Base-by-base conservation (phyloP, 92 coral and sea anemone species). In the Parazoanthus swiftii region DNA sequence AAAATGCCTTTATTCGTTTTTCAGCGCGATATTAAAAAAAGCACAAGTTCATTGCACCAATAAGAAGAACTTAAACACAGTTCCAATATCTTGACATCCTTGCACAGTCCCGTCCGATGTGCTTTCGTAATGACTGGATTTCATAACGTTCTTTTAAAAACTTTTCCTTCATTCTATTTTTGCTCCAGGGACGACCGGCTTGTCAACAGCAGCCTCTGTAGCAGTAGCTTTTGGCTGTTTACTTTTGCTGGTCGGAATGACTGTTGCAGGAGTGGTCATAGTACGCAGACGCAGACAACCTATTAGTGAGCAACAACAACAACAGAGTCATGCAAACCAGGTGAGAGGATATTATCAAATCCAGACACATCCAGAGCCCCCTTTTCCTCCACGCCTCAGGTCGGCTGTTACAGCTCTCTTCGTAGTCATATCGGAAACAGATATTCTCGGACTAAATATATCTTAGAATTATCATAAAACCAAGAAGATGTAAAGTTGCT, bases 231-330 rank as follows among this genome's bases (percentile, higher is more conserved):
- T 75, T 23, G 79, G 79, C 9, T 1, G 35, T 7, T 5, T 70
- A 5, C 13, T 21, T 70, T 25, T n/a, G 5, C 35, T 70, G 74
- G 74, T n/a, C 8, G 33, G 33, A 14, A 36, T 70, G 36, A 70
- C 8, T 70, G 74, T 70, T 70, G 74, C 74, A 33, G 74, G 74
- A 70, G 74, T 23, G 33, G 10, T 70, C 25, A n/a, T 33, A 70
- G 26, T 70, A 37, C 74, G 74, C 74, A 70, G 74, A 15, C 74
- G 74, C 26, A 70, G 74, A 70, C 74, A 70, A n/a, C 35, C 35
- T 23, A 25, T 9, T 33, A 25, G 37, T 70, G 37, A n/a, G 37
- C 33, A 70, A 21, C 74, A 70, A 68, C 29, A 68, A 70, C 74
- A 20, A 33, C 14, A 25, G 2, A 33, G 74, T 70, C 37, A 70